Percentiles rank a stretch among this genome's conserved stretches.
phyloP scores from a whole-genome alignment of 2,888 invertebrate species.

The Eupithecia dodoneata region DNA sequence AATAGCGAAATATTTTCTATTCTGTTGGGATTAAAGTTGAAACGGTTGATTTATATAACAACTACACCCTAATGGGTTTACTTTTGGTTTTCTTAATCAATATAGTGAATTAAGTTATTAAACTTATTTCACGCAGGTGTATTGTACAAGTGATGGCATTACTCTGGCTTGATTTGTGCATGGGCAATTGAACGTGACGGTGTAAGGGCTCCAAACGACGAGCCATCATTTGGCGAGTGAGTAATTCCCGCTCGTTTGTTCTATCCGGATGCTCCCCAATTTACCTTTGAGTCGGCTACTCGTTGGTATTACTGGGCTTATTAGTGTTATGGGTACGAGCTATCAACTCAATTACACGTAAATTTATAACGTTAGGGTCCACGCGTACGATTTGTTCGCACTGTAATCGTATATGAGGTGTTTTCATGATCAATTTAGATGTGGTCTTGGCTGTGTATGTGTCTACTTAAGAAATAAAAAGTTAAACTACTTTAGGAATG shows the following conservation, averaged over 20 bases:
- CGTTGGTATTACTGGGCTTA: slow-evolving; percentile 44
- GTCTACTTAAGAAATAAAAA: too few relatives aligned
- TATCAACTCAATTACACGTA: slow-evolving; percentile 30
- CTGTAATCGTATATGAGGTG: background rate
- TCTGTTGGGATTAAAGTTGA: too few relatives aligned
- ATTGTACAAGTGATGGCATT: background rate
- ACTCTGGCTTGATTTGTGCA: slow-evolving; percentile 25
- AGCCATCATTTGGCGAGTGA: slow-evolving; percentile 46
- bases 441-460: background rate
- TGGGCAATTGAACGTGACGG: slow-evolving; percentile 34
- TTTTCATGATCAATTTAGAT: background rate
- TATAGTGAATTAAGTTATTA: too few relatives aligned
- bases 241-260: slow-evolving; percentile 55
- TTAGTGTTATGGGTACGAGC: slow-evolving; percentile 51
- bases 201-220: slow-evolving; percentile 29
- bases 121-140: background rate
- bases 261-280: slow-evolving; percentile 53
- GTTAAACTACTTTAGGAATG: background rate
- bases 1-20: too few relatives aligned
- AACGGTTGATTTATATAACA: too few relatives aligned
- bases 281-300: slow-evolving; percentile 40
- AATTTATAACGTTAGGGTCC: background rate
- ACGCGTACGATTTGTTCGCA: background rate
- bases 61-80: too few relatives aligned
- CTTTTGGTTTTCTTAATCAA: too few relatives aligned